phyloP scores from a whole-genome alignment of 2,113 vertebrate species.

The Trogon melanurus region DNA sequence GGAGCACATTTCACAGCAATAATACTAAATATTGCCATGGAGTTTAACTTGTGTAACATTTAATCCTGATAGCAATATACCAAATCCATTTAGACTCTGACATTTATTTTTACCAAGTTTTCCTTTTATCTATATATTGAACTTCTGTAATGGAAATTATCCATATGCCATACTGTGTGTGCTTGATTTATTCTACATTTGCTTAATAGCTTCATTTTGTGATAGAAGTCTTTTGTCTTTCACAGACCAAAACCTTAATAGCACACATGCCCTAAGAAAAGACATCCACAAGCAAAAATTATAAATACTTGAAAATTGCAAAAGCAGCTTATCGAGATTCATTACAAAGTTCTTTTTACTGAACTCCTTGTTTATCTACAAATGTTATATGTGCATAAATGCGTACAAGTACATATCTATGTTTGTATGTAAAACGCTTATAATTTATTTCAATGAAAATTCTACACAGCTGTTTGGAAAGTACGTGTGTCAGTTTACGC shows the following conservation, averaged over 20 bases:
- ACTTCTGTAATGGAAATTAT: conserved; percentile 52
- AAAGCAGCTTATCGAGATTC: background rate
- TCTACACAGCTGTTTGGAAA: background rate
- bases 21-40: background rate
- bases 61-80: background rate
- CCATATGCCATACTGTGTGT: background rate
- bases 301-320: conserved; percentile 42
- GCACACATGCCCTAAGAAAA: background rate
- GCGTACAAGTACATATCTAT: too few species aligned
- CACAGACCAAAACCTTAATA: conserved; percentile 33
- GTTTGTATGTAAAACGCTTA: too few species aligned
- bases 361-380: background rate
- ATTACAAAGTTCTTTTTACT: background rate
- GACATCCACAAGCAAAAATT: background rate
- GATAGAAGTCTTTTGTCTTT: background rate
- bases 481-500: background rate
- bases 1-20: background rate
- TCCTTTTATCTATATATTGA: conserved; percentile 52
- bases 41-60: background rate
- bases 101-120: conserved; percentile 45
- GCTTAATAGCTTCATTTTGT: conserved; percentile 49
- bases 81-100: background rate
- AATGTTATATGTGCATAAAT: background rate
- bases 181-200: conserved; percentile 67
- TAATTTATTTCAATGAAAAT: background rate